Evolutionary conservation across 2,888 invertebrate genomes (phyloP).

Genomic region (Orthosia gracilis): DNA sequence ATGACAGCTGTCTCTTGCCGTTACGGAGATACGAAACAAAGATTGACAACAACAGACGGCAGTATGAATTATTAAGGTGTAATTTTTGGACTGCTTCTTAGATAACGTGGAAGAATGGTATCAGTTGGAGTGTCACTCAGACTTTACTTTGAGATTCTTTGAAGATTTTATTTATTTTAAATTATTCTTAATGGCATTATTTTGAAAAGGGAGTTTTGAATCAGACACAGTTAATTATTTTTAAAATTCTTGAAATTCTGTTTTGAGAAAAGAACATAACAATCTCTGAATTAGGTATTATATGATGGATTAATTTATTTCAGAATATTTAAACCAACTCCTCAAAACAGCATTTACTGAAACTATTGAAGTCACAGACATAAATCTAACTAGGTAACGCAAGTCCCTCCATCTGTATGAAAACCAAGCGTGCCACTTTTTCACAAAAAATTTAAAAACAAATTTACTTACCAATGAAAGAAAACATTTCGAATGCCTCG

Average conservation of each 20-base stretch:
- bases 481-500: too few species aligned
- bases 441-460: too few species aligned
- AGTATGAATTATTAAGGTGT: conserved; percentile 64
- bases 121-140: conserved; percentile 60
- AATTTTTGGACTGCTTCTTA: conserved; percentile 61
- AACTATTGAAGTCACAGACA: too few species aligned
- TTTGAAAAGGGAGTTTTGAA: not conserved
- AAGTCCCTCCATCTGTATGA: too few species aligned
- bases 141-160: conserved; percentile 47
- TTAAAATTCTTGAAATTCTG: not conserved
- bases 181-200: conserved; percentile 15
- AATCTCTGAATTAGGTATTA: not conserved
- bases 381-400: too few species aligned
- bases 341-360: not conserved
- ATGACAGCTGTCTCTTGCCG: conserved; percentile 72
- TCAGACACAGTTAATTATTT: not conserved
- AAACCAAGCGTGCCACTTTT: too few species aligned
- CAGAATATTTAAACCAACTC: not conserved
- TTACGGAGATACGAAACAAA: conserved; percentile 66
- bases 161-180: conserved; percentile 41
- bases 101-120: conserved; percentile 61
- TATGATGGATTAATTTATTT: not conserved
- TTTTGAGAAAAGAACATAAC: not conserved
- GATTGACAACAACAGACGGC: conserved; percentile 66
- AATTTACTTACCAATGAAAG: too few species aligned